Conservation (phyloP, 2,113 vertebrate genomes). For the Silurus meridionalis region DNA sequence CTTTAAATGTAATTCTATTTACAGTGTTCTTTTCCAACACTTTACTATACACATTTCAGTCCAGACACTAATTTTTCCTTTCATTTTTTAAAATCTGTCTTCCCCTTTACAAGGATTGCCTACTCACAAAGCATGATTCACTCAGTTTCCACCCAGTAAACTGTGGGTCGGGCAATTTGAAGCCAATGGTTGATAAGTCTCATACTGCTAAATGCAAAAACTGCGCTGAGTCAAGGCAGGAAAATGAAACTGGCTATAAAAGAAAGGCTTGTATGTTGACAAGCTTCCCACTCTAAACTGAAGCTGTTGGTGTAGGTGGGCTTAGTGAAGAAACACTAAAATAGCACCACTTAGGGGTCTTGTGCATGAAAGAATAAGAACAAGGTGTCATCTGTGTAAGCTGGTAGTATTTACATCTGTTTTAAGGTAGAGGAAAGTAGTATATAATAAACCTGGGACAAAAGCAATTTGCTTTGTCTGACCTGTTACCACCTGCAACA, state of each 20-base stretch:
- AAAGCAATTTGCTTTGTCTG: background rate
- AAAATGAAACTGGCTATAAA: constrained; percentile 54
- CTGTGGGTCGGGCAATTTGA: constrained; percentile 67
- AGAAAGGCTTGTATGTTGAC: constrained; percentile 59
- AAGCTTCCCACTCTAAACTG: constrained; percentile 59
- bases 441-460: background rate
- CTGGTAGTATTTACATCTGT: background rate
- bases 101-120: constrained; percentile 1
- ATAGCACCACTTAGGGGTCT: constrained; percentile 49
- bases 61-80: background rate
- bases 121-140: constrained; percentile 64
- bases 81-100: background rate
- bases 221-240: constrained; percentile 69
- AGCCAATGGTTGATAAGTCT: constrained; percentile 64
- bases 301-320: constrained; percentile 64
- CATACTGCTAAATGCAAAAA: constrained; percentile 64
- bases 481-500: background rate
- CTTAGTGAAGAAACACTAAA: constrained; percentile 57
- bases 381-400: background rate
- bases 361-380: constrained; percentile 13
- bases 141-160: constrained; percentile 66
- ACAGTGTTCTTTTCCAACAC: background rate
- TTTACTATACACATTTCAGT: background rate
- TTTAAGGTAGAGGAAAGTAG: background rate
- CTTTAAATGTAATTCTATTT: background rate